Evolutionary conservation across 2,888 invertebrate genomes (phyloP), one percentile per base, ranked within the genome.

Genomic region (Drosophila putrida): DNA sequence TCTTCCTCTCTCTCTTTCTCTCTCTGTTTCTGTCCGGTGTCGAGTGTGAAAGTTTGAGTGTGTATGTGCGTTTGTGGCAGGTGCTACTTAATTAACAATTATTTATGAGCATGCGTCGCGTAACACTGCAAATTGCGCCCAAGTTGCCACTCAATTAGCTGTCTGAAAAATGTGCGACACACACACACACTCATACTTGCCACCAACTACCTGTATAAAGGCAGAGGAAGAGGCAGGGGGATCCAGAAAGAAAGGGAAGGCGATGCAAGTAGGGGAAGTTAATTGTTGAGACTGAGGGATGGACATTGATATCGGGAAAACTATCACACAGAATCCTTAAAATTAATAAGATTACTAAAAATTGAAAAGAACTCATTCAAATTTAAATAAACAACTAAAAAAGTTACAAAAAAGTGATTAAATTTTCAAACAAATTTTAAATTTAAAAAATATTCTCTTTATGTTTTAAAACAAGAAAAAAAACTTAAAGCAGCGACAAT

Each of bases 91-190:
- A 85, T 79, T 83, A 82, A 79, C 83, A 88, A 83, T 85, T 88
- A 83, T 83, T 82, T 83, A 83, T 88, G 77, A 72, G 72, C 59
- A 67, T 50, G 50, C 53, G 58, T 57, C 55, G 53, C 60, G 46
- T 33, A 15, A 49, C 67, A 38, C 46, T 68, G 64, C 60, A 77
- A 78, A 83, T 82, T 79, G 82, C 69, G 67, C 88, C 82, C 82
- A 85, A 72, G 82, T 85, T 88, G 86, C 80, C 88, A 88, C 86
- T 88, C 80, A 88, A 83, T 83, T 83, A 83, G 86, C 70, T 68
- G 63, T 35, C 57, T 85, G 83, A 83, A 83, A 83, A 88, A 83
- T 88, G 67, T 80, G 79, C 86, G 63, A 43, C 49, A 66, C 41
- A 39, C 41, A 20, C n/a, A 15, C 36, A 50, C 20, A 50, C 25